phyloP scores from a whole-genome alignment of 2,888 invertebrate species.

The Actias luna region DNA sequence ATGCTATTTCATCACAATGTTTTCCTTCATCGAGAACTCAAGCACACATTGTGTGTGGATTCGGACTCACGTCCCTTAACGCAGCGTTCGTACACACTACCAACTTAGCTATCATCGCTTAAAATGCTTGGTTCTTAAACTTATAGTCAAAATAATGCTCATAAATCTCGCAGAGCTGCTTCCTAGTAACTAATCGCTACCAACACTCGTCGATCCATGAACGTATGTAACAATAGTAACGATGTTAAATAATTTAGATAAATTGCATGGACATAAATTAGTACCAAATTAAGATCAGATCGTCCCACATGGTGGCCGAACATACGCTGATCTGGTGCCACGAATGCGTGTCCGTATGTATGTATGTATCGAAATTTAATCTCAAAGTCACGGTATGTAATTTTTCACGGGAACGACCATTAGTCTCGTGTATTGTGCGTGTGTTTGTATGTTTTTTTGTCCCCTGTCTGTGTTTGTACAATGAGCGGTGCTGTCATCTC shows the following conservation, averaged over 20 bases:
- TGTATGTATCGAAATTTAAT: slow-evolving; percentile 42
- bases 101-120: too few species aligned
- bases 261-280: neutral
- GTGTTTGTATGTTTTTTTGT: slow-evolving; percentile 28
- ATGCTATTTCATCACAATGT: too few species aligned
- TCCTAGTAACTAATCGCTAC: neutral
- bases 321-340: neutral
- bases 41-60: too few species aligned
- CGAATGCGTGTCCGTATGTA: too few species aligned
- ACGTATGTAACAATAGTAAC: neutral
- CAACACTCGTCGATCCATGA: neutral
- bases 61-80: too few species aligned
- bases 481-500: slow-evolving; percentile 27
- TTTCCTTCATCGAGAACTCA: too few species aligned
- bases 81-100: too few species aligned
- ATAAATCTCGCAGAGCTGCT: neutral
- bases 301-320: slow-evolving; percentile 7
- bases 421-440: slow-evolving; percentile 29
- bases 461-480: slow-evolving; percentile 25
- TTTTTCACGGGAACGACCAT: slow-evolving; percentile 42
- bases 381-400: slow-evolving; percentile 46
- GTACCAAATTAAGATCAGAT: slow-evolving; percentile 4
- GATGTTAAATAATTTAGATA: neutral
- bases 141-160: too few species aligned
- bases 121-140: too few species aligned